Evolutionary conservation across 2,113 vertebrate genomes (phyloP).

Genomic region (Ondatra zibethicus): DNA sequence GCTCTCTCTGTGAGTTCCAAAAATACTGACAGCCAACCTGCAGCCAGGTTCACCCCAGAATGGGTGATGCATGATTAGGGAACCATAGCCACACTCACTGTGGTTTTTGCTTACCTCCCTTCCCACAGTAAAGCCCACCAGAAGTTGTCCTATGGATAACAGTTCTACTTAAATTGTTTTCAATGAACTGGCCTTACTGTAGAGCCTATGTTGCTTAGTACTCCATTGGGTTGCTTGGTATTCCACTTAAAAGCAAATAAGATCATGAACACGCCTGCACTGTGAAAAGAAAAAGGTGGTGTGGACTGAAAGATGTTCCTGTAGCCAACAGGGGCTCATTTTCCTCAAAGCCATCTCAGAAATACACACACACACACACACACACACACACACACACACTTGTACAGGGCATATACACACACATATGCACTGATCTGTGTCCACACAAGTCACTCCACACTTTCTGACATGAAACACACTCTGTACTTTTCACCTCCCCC

Average conservation of each 20-base stretch:
- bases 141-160: neutral
- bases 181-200: neutral
- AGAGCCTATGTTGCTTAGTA: neutral
- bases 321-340: fast-evolving
- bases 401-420: fast-evolving
- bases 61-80: too few relatives aligned
- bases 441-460: fast-evolving
- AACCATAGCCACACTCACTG: fast-evolving
- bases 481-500: neutral
- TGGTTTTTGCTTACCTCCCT: fast-evolving
- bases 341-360: neutral
- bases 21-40: neutral
- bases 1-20: neutral
- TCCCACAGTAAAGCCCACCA: fast-evolving
- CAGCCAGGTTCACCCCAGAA: neutral
- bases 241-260: neutral
- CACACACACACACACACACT: fast-evolving
- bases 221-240: neutral
- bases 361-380: neutral
- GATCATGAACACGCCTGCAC: too few relatives aligned
- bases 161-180: neutral
- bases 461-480: neutral
- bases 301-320: neutral
- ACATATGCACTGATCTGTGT: neutral
- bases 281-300: neutral